phyloP scores from a whole-genome alignment of 2,888 invertebrate genomes.

The Sminthurides aquaticus region DNA sequence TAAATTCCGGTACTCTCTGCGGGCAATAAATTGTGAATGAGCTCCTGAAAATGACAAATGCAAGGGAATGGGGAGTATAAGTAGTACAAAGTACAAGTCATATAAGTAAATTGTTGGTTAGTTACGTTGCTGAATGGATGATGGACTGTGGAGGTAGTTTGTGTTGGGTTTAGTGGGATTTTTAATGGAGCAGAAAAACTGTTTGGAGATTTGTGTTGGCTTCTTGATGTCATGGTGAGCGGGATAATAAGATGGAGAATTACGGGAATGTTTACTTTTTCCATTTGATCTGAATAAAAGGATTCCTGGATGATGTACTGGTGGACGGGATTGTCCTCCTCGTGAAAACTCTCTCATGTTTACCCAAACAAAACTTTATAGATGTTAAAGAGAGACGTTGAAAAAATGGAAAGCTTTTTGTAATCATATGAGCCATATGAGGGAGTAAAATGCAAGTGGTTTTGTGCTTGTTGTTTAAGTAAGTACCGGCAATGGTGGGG shows the following conservation, averaged over 20 bases:
- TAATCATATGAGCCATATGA: neutral
- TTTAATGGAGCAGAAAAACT: neutral
- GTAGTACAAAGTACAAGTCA: no score
- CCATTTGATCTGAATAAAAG: neutral
- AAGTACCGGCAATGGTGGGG: neutral
- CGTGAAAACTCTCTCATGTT: neutral
- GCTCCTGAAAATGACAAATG: neutral
- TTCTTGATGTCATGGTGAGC: neutral
- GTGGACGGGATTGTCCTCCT: no score
- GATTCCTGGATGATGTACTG: neutral
- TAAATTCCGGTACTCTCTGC: neutral
- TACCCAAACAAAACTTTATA: neutral
- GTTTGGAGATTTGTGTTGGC: neutral
- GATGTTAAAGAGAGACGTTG: no score
- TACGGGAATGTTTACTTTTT: neutral
- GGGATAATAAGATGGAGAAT: neutral
- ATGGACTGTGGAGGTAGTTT: neutral
- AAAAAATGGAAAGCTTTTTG: no score
- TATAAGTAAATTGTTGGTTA: neutral
- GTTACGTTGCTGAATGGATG: no score
- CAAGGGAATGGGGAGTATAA: neutral
- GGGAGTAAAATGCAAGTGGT: neutral
- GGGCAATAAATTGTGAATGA: neutral
- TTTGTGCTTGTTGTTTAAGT: neutral
- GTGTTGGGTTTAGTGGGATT: neutral